phyloP scores from a whole-genome alignment of 2,113 vertebrate genomes.

The Vireo altiloquus region DNA sequence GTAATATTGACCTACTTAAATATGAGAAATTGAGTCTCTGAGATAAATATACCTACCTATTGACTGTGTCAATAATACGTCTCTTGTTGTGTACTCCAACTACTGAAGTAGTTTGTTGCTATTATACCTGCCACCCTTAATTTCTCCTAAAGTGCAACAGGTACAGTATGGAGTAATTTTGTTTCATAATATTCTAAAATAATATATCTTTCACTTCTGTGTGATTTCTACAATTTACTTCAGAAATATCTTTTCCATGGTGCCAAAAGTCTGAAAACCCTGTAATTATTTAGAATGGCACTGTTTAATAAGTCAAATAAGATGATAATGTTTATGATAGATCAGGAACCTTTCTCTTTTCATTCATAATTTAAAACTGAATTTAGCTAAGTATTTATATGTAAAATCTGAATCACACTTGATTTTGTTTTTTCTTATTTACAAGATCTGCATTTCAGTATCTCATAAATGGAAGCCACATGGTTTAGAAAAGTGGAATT shows the following conservation, averaged over 20 bases:
- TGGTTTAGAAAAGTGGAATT: not conserved
- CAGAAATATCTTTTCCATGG: not conserved
- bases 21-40: not conserved
- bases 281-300: not conserved
- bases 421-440: not conserved
- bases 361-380: not conserved
- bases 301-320: not conserved
- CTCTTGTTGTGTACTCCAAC: not conserved
- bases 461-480: not conserved
- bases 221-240: not conserved
- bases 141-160: not conserved
- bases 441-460: not conserved
- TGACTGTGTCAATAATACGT: not conserved
- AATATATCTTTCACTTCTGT: not conserved
- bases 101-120: not conserved
- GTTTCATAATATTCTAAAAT: not conserved
- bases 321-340: not conserved
- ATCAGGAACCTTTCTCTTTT: not conserved
- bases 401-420: not conserved
- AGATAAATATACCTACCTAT: not conserved
- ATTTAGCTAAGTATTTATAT: not conserved
- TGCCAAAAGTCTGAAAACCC: not conserved
- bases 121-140: not conserved
- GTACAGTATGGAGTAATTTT: not conserved
- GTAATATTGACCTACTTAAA: not conserved